Conservation (phyloP, 2,888 invertebrate genomes). For the Orthosia incerta region DNA sequence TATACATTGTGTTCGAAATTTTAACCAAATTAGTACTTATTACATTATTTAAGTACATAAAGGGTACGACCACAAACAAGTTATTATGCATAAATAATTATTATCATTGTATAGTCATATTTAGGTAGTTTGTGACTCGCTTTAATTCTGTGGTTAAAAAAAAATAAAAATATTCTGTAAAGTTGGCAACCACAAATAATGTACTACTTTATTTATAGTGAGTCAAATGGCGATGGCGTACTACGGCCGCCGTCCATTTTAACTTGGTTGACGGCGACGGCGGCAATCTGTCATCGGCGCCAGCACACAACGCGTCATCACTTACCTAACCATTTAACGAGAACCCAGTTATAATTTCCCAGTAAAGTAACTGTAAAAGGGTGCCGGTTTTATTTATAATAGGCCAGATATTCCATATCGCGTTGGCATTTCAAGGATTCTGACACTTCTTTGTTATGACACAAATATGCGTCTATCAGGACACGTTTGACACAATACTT, state of each 20-base stretch:
- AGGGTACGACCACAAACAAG: conserved; percentile 5
- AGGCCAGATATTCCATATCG: conserved; percentile 41
- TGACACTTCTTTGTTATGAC: conserved; percentile 41
- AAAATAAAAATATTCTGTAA: neutral
- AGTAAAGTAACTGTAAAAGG: conserved; percentile 44
- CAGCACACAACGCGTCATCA: conserved; percentile 57
- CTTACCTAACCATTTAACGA: conserved; percentile 53
- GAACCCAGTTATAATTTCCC: conserved; percentile 54
- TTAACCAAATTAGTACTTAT: no score
- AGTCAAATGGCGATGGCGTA: conserved; percentile 3
- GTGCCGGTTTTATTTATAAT: conserved; percentile 53
- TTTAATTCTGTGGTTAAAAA: conserved; percentile 5
- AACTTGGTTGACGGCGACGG: conserved; percentile 46
- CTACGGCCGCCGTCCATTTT: conserved; percentile 17
- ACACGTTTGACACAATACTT: neutral
- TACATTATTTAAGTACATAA: neutral
- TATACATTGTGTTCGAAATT: no score
- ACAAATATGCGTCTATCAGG: conserved; percentile 33
- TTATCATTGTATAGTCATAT: neutral
- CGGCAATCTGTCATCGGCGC: conserved; percentile 56
- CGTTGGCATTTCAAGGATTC: conserved; percentile 30
- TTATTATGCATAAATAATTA: conserved; percentile 5
- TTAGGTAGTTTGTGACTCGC: neutral
- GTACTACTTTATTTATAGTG: conserved; percentile 11
- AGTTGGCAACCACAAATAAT: conserved; percentile 19